phyloP scores from a whole-genome alignment of 1,140 invertebrate species.

The Bombus soroeensis region DNA sequence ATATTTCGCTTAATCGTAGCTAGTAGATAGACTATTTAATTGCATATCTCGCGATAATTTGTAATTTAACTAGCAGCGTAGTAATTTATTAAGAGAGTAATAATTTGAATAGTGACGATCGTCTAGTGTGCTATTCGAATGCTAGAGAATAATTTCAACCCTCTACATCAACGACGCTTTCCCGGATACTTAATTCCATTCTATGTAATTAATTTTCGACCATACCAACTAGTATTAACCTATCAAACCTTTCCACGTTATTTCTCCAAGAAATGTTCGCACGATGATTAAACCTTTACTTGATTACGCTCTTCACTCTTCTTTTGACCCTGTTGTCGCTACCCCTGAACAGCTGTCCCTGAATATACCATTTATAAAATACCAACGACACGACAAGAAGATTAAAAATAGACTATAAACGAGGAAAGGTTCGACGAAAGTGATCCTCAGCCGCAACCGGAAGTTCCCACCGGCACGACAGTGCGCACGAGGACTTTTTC shows the following conservation, averaged over 20 bases:
- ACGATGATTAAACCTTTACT: too few relatives aligned
- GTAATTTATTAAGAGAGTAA: slow-evolving; percentile 13
- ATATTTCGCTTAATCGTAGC: background rate
- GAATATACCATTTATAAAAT: background rate
- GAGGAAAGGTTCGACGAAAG: background rate
- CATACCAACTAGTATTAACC: too few relatives aligned
- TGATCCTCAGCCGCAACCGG: slow-evolving; percentile 13
- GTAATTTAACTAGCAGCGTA: background rate
- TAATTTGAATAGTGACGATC: background rate
- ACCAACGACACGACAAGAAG: too few relatives aligned
- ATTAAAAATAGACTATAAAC: background rate
- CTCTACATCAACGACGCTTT: background rate
- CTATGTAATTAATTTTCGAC: too few relatives aligned
- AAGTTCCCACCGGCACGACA: slow-evolving; percentile 56
- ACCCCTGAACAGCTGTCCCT: background rate
- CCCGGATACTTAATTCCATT: background rate
- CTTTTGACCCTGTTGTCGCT: too few relatives aligned
- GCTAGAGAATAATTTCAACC: too few relatives aligned
- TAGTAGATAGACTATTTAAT: slow-evolving; percentile 1
- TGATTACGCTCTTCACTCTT: too few relatives aligned
- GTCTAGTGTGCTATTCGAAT: background rate
- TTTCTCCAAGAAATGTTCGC: too few relatives aligned
- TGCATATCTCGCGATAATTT: background rate
- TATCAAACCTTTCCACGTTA: too few relatives aligned
- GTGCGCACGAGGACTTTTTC: slow-evolving; percentile 70